Base-by-base conservation (phyloP, 2,113 vertebrate species). In the Irena cyanogastra region DNA sequence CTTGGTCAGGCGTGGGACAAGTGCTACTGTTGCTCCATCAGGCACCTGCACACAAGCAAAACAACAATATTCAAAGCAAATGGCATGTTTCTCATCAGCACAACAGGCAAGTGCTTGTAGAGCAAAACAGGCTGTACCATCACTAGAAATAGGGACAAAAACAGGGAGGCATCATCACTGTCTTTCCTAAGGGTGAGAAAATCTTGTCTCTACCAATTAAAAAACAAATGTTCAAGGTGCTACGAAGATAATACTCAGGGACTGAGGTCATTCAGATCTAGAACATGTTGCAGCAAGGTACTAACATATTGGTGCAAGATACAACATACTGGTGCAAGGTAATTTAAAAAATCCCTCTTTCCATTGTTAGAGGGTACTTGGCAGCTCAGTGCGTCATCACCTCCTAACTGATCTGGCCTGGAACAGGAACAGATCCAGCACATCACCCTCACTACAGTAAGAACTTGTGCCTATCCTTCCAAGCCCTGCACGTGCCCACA, bases 1-100 rank as follows among this genome's bases (percentile, higher is more conserved):
- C 94, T 99, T 99, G 93, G 98, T 99, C 96, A 99, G 98, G 26
- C 99, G 99, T 82, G 99, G 98, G 30, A 99, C 99, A 19, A 99
- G 97, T 3, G 99, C 99, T 56, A 99, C 99, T 4, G 99, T 99
- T 4, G 99, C 99, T 91, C 99, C 98, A 37, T 99, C 99, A n/a
- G 99, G 99, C 69, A 99, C 99, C 99, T 99, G 96, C 37, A 57
- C 35, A 77, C n/a, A 89, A 93, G 7, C 33, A 74, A 41, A 82
- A 60, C 35, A 50, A 75, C 22, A 44, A 1, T 44, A 59, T 35
- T 86, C 30, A 52, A 68, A 80, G 41, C 37, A 83, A 79, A 37
- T 4, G 3, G 28, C 35, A n/a, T 13, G 10, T n/a, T 93, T 63
- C n/a, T 75, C 66, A 78, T 54, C n/a, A 75, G 70, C 44, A 49